Evolutionary conservation across 1,140 invertebrate species (phyloP), one percentile per base, ranked within the genome.

Genomic region (Prorops nasuta): DNA sequence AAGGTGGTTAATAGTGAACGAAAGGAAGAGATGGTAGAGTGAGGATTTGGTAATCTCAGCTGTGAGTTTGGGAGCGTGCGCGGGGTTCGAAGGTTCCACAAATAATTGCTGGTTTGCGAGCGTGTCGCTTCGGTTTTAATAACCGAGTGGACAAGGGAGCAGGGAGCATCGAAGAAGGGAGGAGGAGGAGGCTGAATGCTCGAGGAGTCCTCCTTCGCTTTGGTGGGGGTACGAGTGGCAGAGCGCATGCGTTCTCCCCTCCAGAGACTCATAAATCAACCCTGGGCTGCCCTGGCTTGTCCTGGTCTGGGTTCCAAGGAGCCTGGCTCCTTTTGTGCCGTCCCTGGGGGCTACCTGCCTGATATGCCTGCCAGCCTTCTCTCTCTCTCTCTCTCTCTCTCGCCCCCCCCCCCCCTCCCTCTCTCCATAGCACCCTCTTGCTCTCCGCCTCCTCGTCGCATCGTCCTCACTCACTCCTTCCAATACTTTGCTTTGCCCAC

Each of bases 81-180:
- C 48, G 58, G 49, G 49, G 55, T 64, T 66, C 56, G 60, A 66
- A 58, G 69, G 71, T 63, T 68, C 63, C 65, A 56, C 65, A 62
- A 63, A 74, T 76, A 76, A 76, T 76, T 74, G 64, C 71, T 60
- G 64, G 71, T 76, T 76, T 60, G 58, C 53, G 54, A 64, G 63
- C 63, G 64, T 72, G 73, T 75, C 71, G 70, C 65, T 59, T 71
- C 55, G 61, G 70, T 71, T 75, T 74, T 75, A 75, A 75, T 75
- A 72, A 74, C 66, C 53, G 60, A 62, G 66, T 72, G 69, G 72
- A 74, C 69, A 75, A 67, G 53, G 53, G 51, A 43, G 38, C 60
- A 60, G 63, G 51, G 48, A 35, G 34, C 44, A 39, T 51, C 49
- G 54, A 52, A 54, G 47, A 47, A 54, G 45, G 45, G 19, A 34